A percentile compares a stretch with the other conserved stretches of the same genome.
phyloP scores from a whole-genome alignment of 1,140 invertebrate species.

The Pseudachorutes palmiensis region DNA sequence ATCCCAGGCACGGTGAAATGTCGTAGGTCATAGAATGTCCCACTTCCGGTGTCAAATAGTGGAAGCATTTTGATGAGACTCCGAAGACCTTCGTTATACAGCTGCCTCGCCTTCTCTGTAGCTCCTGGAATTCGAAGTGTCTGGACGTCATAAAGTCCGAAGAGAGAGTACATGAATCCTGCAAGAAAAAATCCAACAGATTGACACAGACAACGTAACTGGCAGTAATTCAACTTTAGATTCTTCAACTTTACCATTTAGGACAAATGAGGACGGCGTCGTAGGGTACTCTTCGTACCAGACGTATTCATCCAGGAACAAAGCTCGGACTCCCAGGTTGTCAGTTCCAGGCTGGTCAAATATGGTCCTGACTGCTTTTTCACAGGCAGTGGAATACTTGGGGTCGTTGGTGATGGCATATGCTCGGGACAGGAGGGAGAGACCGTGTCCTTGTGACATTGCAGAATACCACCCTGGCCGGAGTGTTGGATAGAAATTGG shows the following conservation, averaged over 20 bases:
- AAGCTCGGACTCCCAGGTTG: slow-evolving; percentile 68
- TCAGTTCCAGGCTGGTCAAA: slow-evolving; percentile 40
- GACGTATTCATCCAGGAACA: slow-evolving; percentile 68
- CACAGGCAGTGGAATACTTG: slow-evolving; percentile 52
- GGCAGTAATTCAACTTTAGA: too few relatives aligned
- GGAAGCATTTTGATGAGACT: slow-evolving; percentile 83
- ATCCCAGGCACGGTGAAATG: slow-evolving; percentile 75
- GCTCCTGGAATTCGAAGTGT: slow-evolving; percentile 50
- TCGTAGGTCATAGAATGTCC: slow-evolving; percentile 91
- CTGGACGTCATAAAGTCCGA: slow-evolving; percentile 89
- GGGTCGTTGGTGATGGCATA: slow-evolving; percentile 65
- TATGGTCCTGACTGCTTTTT: slow-evolving; percentile 35
- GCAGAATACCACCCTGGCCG: slow-evolving; percentile 89
- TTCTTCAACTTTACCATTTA: not conserved
- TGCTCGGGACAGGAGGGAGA: slow-evolving; percentile 83
- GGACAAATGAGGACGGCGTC: slow-evolving; percentile 40
- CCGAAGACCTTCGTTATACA: slow-evolving; percentile 77
- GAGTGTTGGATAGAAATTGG: slow-evolving; percentile 51
- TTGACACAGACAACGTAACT: not conserved
- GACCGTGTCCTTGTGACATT: slow-evolving; percentile 95
- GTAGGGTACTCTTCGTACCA: slow-evolving; percentile 99
- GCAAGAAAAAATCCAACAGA: not conserved
- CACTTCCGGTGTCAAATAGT: slow-evolving; percentile 89
- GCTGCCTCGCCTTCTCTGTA: slow-evolving; percentile 57
- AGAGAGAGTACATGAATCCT: slow-evolving; percentile 94